A percentile compares a stretch with the other conserved stretches of the same genome.
Evolutionary conservation across 2,888 invertebrate species (phyloP).

Genomic region (Steinernema hermaphroditum): DNA sequence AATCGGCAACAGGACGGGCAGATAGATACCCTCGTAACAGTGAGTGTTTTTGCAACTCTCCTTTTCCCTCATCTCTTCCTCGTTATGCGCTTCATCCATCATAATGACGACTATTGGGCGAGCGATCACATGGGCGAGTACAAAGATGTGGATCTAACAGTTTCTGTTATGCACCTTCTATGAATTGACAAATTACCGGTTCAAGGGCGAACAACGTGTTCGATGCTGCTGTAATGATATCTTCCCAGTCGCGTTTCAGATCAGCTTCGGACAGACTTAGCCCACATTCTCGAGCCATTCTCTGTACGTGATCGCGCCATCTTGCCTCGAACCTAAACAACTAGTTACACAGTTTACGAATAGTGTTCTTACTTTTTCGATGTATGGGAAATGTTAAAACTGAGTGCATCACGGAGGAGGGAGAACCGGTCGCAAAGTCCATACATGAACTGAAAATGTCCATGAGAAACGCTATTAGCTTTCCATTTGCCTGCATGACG

Average conservation of each 20-base stretch:
- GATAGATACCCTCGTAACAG: slow-evolving; percentile 36
- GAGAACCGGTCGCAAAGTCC: slow-evolving; percentile 38
- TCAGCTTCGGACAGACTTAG: slow-evolving; percentile 27
- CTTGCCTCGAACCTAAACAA: slow-evolving; percentile 34
- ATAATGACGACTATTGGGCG: slow-evolving; percentile 39
- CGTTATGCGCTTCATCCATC: slow-evolving; percentile 35
- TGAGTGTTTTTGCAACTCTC: slow-evolving; percentile 30
- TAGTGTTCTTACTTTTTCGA: slow-evolving; percentile 24
- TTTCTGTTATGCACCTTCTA: too few species aligned
- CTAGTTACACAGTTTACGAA: not conserved
- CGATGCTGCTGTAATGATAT: slow-evolving; percentile 24
- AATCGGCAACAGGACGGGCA: slow-evolving; percentile 34
- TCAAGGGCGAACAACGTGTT: slow-evolving; percentile 23
- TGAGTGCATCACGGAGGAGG: slow-evolving; percentile 32
- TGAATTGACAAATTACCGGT: slow-evolving; percentile 33
- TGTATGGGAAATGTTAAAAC: slow-evolving; percentile 32
- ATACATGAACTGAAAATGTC: slow-evolving; percentile 36
- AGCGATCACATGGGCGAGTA: slow-evolving; percentile 34
- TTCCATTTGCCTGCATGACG: slow-evolving; percentile 34
- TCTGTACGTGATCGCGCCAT: slow-evolving; percentile 32
- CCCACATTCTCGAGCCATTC: slow-evolving; percentile 36
- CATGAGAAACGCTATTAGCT: not conserved
- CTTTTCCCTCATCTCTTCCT: slow-evolving; percentile 27
- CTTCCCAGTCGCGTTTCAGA: slow-evolving; percentile 38
- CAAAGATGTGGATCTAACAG: slow-evolving; percentile 38